Percentiles rank a stretch among this genome's conserved stretches.
Conservation (phyloP, 53 echinoderm and acorn worm species). For the Actinopyga echinites region DNA sequence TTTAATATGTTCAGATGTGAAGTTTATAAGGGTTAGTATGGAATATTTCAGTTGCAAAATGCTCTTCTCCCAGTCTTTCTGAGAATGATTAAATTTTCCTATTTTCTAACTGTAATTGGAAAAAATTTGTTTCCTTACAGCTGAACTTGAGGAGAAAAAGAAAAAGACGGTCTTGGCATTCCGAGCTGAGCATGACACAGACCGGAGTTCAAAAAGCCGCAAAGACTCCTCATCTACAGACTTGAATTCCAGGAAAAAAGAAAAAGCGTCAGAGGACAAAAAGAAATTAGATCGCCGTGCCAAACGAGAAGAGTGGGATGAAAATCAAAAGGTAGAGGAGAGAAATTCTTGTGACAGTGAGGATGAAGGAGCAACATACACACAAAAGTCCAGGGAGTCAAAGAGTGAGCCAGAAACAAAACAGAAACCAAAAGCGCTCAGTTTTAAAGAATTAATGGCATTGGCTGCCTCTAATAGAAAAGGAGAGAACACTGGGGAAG, state of each 20-base stretch:
- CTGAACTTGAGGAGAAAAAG: constrained; percentile 47
- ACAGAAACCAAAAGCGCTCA: neutral
- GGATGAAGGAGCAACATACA: neutral
- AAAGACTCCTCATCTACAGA: neutral
- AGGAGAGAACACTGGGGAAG: constrained; percentile 14
- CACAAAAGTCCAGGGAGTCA: neutral
- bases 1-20: too few species aligned
- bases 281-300: neutral
- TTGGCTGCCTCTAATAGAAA: constrained; percentile 24
- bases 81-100: too few species aligned
- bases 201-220: neutral
- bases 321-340: neutral
- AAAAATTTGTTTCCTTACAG: neutral
- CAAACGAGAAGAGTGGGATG: neutral
- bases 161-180: constrained; percentile 33
- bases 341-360: neutral
- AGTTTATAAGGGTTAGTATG: too few species aligned
- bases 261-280: neutral
- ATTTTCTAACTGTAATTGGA: too few species aligned
- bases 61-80: too few species aligned
- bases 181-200: constrained; percentile 34
- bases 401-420: neutral
- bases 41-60: too few species aligned
- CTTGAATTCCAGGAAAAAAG: neutral
- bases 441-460: constrained; percentile 23